Evolutionary conservation across 2,797 vertebrate species (phyloP).

Genomic region (Phrynocephalus vlangalii): DNA sequence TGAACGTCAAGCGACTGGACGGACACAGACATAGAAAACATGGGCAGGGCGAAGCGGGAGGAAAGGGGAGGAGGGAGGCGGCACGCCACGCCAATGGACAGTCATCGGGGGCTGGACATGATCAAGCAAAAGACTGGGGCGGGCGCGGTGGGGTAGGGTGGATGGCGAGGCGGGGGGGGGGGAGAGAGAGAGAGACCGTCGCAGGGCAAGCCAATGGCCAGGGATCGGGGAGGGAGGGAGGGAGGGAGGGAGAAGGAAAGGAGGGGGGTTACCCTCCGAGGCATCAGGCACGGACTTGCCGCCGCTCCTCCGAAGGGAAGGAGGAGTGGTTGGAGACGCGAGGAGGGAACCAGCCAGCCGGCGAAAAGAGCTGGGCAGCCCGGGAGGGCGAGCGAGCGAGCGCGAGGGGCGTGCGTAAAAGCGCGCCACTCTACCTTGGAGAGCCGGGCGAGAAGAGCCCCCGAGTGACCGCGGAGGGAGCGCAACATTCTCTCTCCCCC

Average conservation of each 20-base stretch:
- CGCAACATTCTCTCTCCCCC: too few relatives aligned
- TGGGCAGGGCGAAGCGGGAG: slow-evolving; percentile 95
- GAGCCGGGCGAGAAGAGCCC: background rate
- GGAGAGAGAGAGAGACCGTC: background rate
- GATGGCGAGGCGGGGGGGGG: background rate
- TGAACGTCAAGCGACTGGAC: slow-evolving; percentile 99
- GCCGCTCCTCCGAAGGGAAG: slow-evolving; percentile 63
- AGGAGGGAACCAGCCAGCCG: background rate
- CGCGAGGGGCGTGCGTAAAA: slow-evolving; percentile 53
- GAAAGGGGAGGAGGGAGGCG: slow-evolving; percentile 95
- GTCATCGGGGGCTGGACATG: slow-evolving; percentile 96
- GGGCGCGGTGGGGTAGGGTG: background rate
- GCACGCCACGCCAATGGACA: slow-evolving; percentile 98
- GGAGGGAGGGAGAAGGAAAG: slow-evolving; percentile 59
- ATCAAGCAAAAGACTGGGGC: slow-evolving; percentile 76
- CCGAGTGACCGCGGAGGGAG: slow-evolving; percentile 2
- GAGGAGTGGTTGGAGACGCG: slow-evolving; percentile 33
- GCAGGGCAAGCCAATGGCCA: slow-evolving; percentile 91
- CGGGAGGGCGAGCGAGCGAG: slow-evolving; percentile 33
- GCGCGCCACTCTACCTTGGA: slow-evolving; percentile 7
- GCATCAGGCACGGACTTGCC: slow-evolving; percentile 79
- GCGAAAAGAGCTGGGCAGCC: too few relatives aligned
- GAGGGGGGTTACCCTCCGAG: slow-evolving; percentile 68
- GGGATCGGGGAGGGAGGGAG: slow-evolving; percentile 81
- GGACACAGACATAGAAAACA: slow-evolving; percentile 99